Percentiles rank a stretch among this genome's conserved stretches.
Conservation (phyloP, 2,888 invertebrate genomes). For the Sesamia inferens region DNA sequence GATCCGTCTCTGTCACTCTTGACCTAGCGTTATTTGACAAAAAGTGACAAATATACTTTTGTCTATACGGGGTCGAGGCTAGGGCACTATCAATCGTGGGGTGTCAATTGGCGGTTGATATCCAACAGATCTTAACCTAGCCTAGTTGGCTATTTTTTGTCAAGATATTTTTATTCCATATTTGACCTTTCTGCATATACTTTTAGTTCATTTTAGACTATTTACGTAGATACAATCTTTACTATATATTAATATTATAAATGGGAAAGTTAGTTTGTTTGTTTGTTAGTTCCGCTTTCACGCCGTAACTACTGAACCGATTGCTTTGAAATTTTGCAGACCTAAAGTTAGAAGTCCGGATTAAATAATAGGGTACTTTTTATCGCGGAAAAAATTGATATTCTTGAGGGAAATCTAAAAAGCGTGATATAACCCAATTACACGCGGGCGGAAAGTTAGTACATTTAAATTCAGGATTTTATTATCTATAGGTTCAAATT, state of each 20-base stretch:
- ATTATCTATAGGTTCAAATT: background rate
- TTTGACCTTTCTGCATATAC: background rate
- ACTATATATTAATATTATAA: too few relatives aligned
- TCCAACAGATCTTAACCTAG: conserved; percentile 16
- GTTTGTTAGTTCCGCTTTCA: too few relatives aligned
- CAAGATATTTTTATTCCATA: background rate
- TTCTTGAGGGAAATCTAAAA: too few relatives aligned
- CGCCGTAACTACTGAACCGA: too few relatives aligned
- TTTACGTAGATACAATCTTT: background rate
- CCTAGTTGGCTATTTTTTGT: background rate
- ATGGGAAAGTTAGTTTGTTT: too few relatives aligned
- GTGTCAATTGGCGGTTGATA: conserved; percentile 63
- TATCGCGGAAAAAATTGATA: too few relatives aligned
- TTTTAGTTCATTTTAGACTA: background rate
- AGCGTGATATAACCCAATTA: too few relatives aligned
- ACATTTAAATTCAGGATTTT: background rate
- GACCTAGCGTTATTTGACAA: conserved; percentile 60
- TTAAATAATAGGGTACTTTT: too few relatives aligned
- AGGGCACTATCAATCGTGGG: conserved; percentile 66
- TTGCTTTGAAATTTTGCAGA: too few relatives aligned
- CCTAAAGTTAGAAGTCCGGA: too few relatives aligned
- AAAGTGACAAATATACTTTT: conserved; percentile 65
- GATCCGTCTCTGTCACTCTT: conserved; percentile 66
- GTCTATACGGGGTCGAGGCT: conserved; percentile 54
- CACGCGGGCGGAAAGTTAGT: too few relatives aligned